Base-by-base conservation (phyloP, 2,888 invertebrate species). In the Bugulina stolonifera region DNA sequence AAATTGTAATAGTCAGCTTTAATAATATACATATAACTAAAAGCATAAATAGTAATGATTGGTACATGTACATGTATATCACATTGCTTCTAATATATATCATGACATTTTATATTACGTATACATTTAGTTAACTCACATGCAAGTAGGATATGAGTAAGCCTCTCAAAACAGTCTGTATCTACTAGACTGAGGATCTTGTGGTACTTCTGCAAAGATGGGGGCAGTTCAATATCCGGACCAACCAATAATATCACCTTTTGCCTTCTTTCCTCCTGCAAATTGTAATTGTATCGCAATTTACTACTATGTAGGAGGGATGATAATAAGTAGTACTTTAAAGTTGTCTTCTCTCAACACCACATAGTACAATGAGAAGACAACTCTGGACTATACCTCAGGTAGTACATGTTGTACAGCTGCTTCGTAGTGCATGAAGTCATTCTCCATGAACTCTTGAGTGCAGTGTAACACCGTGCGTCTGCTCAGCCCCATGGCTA, bases 401-500 rank as follows among this genome's bases (percentile, higher is more conserved):
- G 70, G 52, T 52, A 70, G 3, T 1, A 70, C 70, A 25, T 25
- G 52, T 25, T 54, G 52, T 23, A 70, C 70, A 25, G 70, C 70
- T 5, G 43, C 5, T 2, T 54, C 43, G 32, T 25, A 70, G 52
- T 23, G 34, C 23, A 52, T 5, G 27, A 35, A 32, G 52, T 70
- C 70, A 23, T 29, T 70, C 23, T 70, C 70, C 14, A 70, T 70
- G 52, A 70, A 70, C 70, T 54, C 54, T 3, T 52, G 14, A 3
- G 70, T 70, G 23, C 70, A 70, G 25, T 54, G 52, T 22, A 70
- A 23, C 23, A 70, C 52, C 35, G 70, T 70, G 23, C 32, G 10
- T 23, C 32, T n/a, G 52, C 70, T 70, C n/a, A 70, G 25, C 25
- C 35, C 70, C 23, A 70, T 70, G 23, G 70, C 52, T 54, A 70